Evolutionary conservation across 2,888 invertebrate genomes (phyloP), one percentile per base, ranked within the genome.

Genomic region (Leucozona laternaria): DNA sequence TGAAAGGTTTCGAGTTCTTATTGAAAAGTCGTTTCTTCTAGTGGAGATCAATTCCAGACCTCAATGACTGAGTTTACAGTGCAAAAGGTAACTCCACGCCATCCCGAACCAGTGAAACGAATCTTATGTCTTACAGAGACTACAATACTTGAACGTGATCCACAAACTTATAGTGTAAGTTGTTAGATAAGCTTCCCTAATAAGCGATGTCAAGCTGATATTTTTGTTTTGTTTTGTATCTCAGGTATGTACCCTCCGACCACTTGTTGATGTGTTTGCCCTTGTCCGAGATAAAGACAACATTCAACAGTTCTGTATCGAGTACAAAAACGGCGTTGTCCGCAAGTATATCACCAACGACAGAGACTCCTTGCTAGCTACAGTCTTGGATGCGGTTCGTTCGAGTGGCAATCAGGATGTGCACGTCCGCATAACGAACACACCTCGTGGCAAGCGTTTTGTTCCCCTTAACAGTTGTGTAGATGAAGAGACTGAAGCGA

Each of bases 371-470:
- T 93, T 99, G 80, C 93, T 99, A 84, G 99, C 99, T 0, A 98
- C 99, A 0, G 92, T 99, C 60, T 93, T 99, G 89, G 99, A 99
- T 93, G 98, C 99, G 43, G 98, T 99, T 15, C 94, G 99, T 84
- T 98, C 98, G 1, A 97, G 98, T 45, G 99, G 99, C 0, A 99
- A 99, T 93, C 95, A 97, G 90, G 98, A 99, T 93, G 97, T 99
- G 4, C 98, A 98, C 93, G 97, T 99, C 17, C 96, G 97, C 79
- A 98, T 98, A 94, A 94, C 94, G 80, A 94, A 95, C 43, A 97
- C 98, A 22, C 95, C 97, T 64, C 94, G 98, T 82, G 98, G 98
- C 0, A 96, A 96, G 91, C 95, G 99, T 79, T 94, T 98, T 86
- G 97, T 98, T 28, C 99, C 99, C 8, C 94, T 98, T 76, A 96